Percentiles rank a stretch among this genome's conserved stretches.
phyloP scores from a whole-genome alignment of 2,888 invertebrate genomes.

The Hetaerina titia region DNA sequence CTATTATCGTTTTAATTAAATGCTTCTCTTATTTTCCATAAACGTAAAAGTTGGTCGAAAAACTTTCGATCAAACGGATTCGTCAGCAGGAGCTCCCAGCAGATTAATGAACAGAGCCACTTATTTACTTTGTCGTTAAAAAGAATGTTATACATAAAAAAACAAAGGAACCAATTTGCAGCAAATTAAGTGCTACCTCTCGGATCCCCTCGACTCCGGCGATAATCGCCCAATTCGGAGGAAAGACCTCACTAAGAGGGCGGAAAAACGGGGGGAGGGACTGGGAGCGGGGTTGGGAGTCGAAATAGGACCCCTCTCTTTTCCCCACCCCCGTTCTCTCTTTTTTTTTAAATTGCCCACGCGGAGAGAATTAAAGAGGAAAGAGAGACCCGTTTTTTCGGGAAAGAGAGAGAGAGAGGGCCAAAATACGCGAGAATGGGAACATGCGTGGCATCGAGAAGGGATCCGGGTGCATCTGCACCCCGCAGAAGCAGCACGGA shows the following conservation, averaged over 20 bases:
- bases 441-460: not conserved
- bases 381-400: not conserved
- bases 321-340: not conserved
- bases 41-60: not conserved
- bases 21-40: not conserved
- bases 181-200: constrained; percentile 15
- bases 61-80: not conserved
- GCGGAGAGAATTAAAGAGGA: not conserved
- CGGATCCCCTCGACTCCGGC: not conserved
- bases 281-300: not conserved
- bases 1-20: too few relatives aligned
- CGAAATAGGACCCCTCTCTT: not conserved
- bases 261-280: not conserved
- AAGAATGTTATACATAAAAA: constrained; percentile 6
- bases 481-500: not conserved
- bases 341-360: not conserved
- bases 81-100: not conserved
- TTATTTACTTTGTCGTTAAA: not conserved
- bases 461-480: not conserved
- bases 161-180: constrained; percentile 7
- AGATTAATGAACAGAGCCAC: not conserved
- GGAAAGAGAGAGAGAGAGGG: not conserved
- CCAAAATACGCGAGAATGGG: not conserved
- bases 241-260: not conserved
- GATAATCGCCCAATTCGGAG: constrained; percentile 20